These are phyloP conservation scores for Drosophila tristis DNA, from an alignment of 1,140 invertebrate species.

Conservation along the genomic window DNA sequence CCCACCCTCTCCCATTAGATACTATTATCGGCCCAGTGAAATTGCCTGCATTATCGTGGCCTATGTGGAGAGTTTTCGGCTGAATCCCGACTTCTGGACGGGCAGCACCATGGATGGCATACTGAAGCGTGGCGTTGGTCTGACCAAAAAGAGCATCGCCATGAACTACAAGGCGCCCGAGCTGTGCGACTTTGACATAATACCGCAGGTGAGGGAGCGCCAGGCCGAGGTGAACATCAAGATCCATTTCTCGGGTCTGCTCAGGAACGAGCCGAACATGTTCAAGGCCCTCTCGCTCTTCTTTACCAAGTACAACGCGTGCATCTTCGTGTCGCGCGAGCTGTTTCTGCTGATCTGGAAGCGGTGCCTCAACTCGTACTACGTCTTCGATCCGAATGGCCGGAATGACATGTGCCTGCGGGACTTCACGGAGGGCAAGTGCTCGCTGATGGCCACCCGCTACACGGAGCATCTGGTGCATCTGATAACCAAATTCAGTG, in stretches of 20 bases:
- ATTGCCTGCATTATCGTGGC: constrained; percentile 71
- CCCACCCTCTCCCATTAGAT: constrained; percentile 16
- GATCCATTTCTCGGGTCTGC: constrained; percentile 61
- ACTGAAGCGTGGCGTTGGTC: constrained; percentile 62
- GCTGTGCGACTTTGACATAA: constrained; percentile 69
- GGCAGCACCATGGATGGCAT: constrained; percentile 71
- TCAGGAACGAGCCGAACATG: constrained; percentile 76
- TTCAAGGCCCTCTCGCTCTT: constrained; percentile 69
- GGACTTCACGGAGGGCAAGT: constrained; percentile 68
- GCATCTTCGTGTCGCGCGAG: constrained; percentile 63
- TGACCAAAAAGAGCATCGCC: constrained; percentile 51
- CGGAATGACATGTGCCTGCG: constrained; percentile 62
- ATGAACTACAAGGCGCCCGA: constrained; percentile 58
- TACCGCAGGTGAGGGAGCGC: constrained; percentile 66
- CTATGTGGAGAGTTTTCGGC: constrained; percentile 72
- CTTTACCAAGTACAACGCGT: constrained; percentile 76
- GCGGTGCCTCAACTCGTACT: constrained; percentile 70
- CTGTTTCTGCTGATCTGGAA: constrained; percentile 80
- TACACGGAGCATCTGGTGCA: constrained; percentile 75
- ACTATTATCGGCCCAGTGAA: constrained; percentile 65
- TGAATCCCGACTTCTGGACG: constrained; percentile 81
- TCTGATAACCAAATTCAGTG: constrained; percentile 67
- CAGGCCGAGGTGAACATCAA: constrained; percentile 58
- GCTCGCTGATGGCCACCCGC: constrained; percentile 66
- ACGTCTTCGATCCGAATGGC: constrained; percentile 81